Percentiles rank a stretch among this genome's conserved stretches.
These are phyloP conservation scores for Sericinus montela DNA, from an alignment of 2,888 invertebrate genomes.

Conservation along the genomic window DNA sequence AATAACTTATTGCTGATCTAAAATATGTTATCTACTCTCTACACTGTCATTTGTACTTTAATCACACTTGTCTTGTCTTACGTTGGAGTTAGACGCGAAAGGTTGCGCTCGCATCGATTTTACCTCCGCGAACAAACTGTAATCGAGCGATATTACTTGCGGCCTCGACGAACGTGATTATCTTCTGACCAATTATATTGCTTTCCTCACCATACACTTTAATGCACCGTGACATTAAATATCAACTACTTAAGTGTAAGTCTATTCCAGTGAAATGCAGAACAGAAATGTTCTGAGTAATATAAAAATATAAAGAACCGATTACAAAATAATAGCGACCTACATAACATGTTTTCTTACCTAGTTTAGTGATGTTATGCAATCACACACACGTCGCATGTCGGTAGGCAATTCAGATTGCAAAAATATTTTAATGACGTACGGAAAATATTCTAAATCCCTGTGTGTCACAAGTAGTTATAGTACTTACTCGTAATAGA, in stretches of 20 bases:
- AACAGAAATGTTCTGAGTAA: neutral
- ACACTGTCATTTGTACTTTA: neutral
- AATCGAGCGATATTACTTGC: slow-evolving; percentile 47
- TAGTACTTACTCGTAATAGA: too few relatives aligned
- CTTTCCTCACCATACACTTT: slow-evolving; percentile 45
- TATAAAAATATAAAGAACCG: slow-evolving; percentile 2
- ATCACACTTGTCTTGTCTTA: too few relatives aligned
- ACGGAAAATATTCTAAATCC: neutral
- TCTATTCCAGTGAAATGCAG: neutral
- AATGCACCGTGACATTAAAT: slow-evolving; percentile 27
- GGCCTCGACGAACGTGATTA: slow-evolving; percentile 40
- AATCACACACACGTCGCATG: neutral
- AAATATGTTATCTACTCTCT: too few relatives aligned
- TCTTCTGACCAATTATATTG: slow-evolving; percentile 43
- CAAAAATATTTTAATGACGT: slow-evolving; percentile 4
- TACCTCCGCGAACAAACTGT: slow-evolving; percentile 19
- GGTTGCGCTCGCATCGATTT: slow-evolving; percentile 18
- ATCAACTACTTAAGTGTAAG: slow-evolving; percentile 2
- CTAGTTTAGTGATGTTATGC: slow-evolving; percentile 8
- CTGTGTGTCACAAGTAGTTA: too few relatives aligned
- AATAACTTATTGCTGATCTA: too few relatives aligned
- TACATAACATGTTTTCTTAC: slow-evolving; percentile 20
- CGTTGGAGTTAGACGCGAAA: slow-evolving; percentile 9
- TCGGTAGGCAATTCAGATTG: neutral
- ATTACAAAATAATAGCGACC: slow-evolving; percentile 27